Base-by-base conservation (phyloP, 2,797 vertebrate genomes). In the Iguana delicatissima region DNA sequence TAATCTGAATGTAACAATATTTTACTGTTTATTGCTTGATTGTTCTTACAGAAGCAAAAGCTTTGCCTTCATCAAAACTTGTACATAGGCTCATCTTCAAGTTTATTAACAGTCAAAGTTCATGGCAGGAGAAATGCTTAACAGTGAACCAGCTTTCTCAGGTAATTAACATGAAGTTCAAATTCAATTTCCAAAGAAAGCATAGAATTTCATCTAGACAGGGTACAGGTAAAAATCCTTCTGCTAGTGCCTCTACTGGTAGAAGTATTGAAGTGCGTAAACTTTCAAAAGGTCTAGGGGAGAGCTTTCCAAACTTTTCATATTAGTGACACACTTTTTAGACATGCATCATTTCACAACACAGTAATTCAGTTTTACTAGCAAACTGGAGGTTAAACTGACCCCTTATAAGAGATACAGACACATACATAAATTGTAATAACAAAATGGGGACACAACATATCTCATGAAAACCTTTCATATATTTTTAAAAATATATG, bases 11-110 rank as follows among this genome's bases (percentile, higher is more conserved):
- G 7, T 76, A 90, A 46, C 24, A 59, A 1, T 52, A 2, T 38
- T 32, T 69, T 64, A 9, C 50, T 26, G 80, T 52, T 52, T 81
- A 1, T 81, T 29, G 84, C 57, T 59, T 89, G 38, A 0, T 87
- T 81, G 80, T 76, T 83, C 0, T 95, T 93, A 38, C 92, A 98
- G 98, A 97, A 86, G 93, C 96, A 91, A 91, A 95, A 92, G 97
- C 97, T 89, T 96, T 97, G n/a, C 88, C 96, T n/a, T 97, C 97
- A 35, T 97, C 97, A 0, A 7, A 95, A 93, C 96, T 98, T 91
- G 98, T 97, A 80, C 97, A 97, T 69, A 96, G 94, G 52, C 96
- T 98, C 84, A 96, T 98, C 92, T 97, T 97, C 84, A 96, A 97
- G 62, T 98, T 97, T 10, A 94, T 97, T 89, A 89, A 95, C 9